phyloP scores from a whole-genome alignment of 2,888 invertebrate genomes.

The Eilema griseolum region DNA sequence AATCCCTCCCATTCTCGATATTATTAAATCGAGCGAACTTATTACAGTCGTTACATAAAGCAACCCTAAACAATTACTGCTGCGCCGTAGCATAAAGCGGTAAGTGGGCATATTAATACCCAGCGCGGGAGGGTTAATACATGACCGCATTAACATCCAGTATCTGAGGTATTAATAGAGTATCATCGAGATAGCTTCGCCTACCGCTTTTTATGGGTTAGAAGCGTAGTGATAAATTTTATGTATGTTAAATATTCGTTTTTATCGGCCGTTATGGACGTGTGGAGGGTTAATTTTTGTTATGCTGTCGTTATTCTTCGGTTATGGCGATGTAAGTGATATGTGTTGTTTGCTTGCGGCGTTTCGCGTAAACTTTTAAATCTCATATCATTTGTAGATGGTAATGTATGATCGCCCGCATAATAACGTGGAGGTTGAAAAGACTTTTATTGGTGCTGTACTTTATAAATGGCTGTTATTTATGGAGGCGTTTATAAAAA shows the following conservation, averaged over 20 bases:
- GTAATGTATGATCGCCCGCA: conserved; percentile 23
- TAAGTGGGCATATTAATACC: conserved; percentile 75
- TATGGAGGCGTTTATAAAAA: not conserved
- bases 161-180: conserved; percentile 81
- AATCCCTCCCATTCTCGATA: conserved; percentile 54
- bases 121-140: conserved; percentile 60
- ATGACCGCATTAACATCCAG: conserved; percentile 73
- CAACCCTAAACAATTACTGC: conserved; percentile 81
- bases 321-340: conserved; percentile 35
- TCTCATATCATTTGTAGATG: conserved; percentile 22
- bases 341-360: conserved; percentile 28
- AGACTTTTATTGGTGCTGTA: conserved; percentile 2
- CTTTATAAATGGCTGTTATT: conserved; percentile 7
- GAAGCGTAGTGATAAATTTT: conserved; percentile 58
- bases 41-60: conserved; percentile 66
- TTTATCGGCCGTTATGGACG: conserved; percentile 48
- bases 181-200: conserved; percentile 75
- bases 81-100: conserved; percentile 70
- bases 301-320: conserved; percentile 43
- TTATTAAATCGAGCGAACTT: conserved; percentile 61
- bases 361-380: conserved; percentile 26
- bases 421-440: conserved; percentile 11
- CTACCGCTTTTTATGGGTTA: conserved; percentile 59
- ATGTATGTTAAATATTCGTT: conserved; percentile 56
- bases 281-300: conserved; percentile 47